Conservation (phyloP, 2,797 vertebrate genomes). For the Anguilla obscura region DNA sequence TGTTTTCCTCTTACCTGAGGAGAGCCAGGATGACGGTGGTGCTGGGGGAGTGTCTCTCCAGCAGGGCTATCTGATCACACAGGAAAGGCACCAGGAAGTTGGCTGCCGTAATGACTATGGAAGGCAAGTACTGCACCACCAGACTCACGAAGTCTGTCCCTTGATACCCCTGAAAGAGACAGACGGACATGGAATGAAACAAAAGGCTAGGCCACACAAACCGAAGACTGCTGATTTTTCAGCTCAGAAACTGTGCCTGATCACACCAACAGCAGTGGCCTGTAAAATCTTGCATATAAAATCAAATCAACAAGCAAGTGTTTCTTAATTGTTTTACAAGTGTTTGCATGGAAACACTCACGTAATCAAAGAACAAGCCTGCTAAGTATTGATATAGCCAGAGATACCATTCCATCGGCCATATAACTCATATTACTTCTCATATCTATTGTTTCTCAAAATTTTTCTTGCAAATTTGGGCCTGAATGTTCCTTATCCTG, state of each 20-base stretch:
- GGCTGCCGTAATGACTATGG: conserved; percentile 78
- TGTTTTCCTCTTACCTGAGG: conserved; percentile 68
- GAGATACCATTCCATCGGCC: background rate
- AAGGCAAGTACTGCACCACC: conserved; percentile 78
- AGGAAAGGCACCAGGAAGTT: conserved; percentile 81
- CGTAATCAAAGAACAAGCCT: background rate
- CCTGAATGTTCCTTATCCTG: background rate
- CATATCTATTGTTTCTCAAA: background rate
- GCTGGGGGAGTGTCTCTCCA: conserved; percentile 76
- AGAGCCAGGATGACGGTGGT: conserved; percentile 76
- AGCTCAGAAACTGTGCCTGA: background rate
- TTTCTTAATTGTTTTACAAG: background rate
- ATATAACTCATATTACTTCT: background rate
- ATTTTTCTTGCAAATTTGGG: background rate
- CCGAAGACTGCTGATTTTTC: background rate
- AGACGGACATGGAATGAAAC: background rate
- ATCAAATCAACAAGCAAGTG: background rate
- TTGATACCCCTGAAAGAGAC: conserved; percentile 44
- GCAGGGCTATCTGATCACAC: conserved; percentile 72
- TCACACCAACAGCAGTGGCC: background rate
- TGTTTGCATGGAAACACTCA: background rate
- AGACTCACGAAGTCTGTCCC: conserved; percentile 65
- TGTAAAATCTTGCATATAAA: background rate
- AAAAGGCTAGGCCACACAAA: background rate
- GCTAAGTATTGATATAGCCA: background rate